A percentile compares a stretch with the other conserved stretches of the same genome.
These are phyloP conservation scores for Lymantria monacha DNA, from an alignment of 2,888 invertebrate species.

Conservation along the genomic window DNA sequence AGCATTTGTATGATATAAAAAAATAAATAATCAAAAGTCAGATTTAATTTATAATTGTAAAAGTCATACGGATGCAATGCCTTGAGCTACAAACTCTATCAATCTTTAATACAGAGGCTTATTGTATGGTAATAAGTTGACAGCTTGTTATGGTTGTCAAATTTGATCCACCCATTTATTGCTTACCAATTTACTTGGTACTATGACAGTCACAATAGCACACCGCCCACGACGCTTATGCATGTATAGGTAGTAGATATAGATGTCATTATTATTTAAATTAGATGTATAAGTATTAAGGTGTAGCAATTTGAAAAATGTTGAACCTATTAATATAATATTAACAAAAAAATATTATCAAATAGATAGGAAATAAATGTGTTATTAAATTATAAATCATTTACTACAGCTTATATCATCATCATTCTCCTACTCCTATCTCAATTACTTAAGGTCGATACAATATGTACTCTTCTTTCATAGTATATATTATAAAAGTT, in stretches of 20 bases:
- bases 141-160: slow-evolving; percentile 48
- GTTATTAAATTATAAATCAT: too few species aligned
- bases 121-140: slow-evolving; percentile 69
- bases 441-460: too few species aligned
- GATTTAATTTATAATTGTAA: not conserved
- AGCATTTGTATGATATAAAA: too few species aligned
- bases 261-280: slow-evolving; percentile 34
- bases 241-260: slow-evolving; percentile 16
- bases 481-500: too few species aligned
- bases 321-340: slow-evolving; percentile 2
- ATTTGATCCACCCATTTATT: slow-evolving; percentile 63
- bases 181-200: slow-evolving; percentile 49
- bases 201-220: slow-evolving; percentile 41
- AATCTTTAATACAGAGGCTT: slow-evolving; percentile 41
- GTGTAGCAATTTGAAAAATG: slow-evolving; percentile 5
- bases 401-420: too few species aligned
- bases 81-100: slow-evolving; percentile 10
- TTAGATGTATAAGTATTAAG: slow-evolving; percentile 4
- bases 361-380: not conserved
- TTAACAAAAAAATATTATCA: not conserved
- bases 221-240: slow-evolving; percentile 47
- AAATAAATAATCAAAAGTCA: too few species aligned
- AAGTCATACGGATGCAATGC: slow-evolving; percentile 6
- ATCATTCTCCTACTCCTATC: too few species aligned
- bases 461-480: too few species aligned